Evolutionary conservation across 1,140 invertebrate genomes (phyloP).

Genomic region (Brachionus angularis): DNA sequence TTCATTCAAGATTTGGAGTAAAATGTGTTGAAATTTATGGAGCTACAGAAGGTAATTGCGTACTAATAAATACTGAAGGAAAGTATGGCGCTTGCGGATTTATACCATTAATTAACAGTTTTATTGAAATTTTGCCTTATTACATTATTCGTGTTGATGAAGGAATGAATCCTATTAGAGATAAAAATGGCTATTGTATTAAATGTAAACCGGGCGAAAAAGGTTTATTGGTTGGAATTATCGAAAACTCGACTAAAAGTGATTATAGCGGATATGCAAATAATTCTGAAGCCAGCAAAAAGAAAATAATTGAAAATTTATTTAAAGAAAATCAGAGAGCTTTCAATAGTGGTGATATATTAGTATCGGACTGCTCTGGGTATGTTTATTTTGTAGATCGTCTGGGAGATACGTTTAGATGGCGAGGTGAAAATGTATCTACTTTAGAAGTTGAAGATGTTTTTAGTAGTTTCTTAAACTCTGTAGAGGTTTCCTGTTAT

Average conservation of each 20-base stretch:
- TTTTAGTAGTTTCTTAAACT: constrained; percentile 63
- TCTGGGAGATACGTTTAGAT: constrained; percentile 91
- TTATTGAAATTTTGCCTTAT: background rate
- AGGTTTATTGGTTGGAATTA: constrained; percentile 94
- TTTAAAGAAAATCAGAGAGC: constrained; percentile 81
- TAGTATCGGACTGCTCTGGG: constrained; percentile 83
- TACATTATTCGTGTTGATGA: constrained; percentile 19
- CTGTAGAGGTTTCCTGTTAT: constrained; percentile 85
- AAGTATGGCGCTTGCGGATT: constrained; percentile 82
- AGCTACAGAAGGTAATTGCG: constrained; percentile 76
- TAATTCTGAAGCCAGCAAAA: constrained; percentile 74
- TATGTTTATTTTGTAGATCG: constrained; percentile 92
- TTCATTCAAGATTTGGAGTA: constrained; percentile 83
- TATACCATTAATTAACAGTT: constrained; percentile 47
- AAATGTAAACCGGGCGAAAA: constrained; percentile 77
- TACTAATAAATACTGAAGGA: constrained; percentile 23
- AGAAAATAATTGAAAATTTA: constrained; percentile 84
- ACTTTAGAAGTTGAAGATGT: constrained; percentile 93
- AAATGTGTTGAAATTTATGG: constrained; percentile 87
- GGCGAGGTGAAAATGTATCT: constrained; percentile 97
- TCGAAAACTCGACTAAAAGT: constrained; percentile 65
- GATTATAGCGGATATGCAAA: constrained; percentile 79
- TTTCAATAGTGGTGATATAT: constrained; percentile 89
- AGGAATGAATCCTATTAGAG: constrained; percentile 48
- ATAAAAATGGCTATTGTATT: constrained; percentile 72